These are phyloP conservation scores for Solenodon paradoxus DNA, from an alignment of 2,113 vertebrate species.

Conservation along the genomic window DNA sequence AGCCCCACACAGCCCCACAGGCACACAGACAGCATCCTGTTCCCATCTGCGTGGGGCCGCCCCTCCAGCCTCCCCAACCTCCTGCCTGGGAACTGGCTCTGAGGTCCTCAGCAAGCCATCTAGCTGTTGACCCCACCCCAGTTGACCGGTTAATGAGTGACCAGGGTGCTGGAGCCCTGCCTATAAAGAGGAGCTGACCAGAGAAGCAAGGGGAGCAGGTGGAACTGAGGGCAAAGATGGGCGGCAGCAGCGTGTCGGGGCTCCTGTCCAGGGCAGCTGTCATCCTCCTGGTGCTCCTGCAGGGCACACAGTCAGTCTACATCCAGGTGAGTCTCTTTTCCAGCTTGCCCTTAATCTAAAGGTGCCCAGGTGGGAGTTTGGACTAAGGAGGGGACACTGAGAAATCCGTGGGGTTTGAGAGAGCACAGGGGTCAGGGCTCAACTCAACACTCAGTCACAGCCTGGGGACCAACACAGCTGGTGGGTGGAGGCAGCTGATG, in stretches of 20 bases:
- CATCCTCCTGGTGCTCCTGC: conserved; percentile 50
- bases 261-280: not conserved
- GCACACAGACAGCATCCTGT: accelerated
- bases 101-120: conserved; percentile 34
- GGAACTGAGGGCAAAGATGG: not conserved
- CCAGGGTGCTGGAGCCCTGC: not conserved
- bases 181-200: conserved; percentile 53
- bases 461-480: not conserved
- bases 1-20: not conserved
- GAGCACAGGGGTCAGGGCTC: not conserved
- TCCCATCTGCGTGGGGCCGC: not conserved
- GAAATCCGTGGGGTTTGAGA: not conserved
- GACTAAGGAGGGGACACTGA: not conserved
- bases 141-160: conserved; percentile 70
- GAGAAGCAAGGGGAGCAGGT: not conserved
- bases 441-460: not conserved
- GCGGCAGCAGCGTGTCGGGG: not conserved
- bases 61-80: not conserved
- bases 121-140: conserved; percentile 56
- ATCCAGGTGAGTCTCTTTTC: conserved; percentile 59
- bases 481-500: not conserved
- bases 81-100: conserved; percentile 9
- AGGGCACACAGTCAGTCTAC: conserved; percentile 53
- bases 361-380: not conserved
- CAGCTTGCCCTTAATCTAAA: not conserved